Conservation (phyloP, 2,113 vertebrate genomes). For the Vireo altiloquus region DNA sequence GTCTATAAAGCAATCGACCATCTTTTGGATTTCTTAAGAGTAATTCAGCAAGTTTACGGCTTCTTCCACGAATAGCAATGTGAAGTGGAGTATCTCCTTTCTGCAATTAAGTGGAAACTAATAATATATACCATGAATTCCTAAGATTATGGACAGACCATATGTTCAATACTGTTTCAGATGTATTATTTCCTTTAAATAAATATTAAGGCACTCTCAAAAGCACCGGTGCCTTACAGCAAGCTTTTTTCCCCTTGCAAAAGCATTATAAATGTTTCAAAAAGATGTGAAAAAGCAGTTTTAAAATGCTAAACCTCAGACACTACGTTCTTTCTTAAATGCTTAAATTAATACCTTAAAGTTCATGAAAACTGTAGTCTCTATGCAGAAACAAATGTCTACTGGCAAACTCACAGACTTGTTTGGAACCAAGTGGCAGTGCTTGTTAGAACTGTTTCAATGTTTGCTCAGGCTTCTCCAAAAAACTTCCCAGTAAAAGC, state of each 20-base stretch:
- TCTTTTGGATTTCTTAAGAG: conserved; percentile 96
- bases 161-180: background rate
- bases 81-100: conserved; percentile 97
- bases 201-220: background rate
- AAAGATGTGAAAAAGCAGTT: background rate
- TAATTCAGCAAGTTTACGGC: conserved; percentile 93
- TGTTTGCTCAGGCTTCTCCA: background rate
- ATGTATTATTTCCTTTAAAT: background rate
- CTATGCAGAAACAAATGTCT: background rate
- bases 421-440: background rate
- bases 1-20: conserved; percentile 92
- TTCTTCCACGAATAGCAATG: conserved; percentile 94
- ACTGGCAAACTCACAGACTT: background rate
- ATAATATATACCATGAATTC: background rate
- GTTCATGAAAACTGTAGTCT: background rate
- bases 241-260: background rate
- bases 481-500: background rate
- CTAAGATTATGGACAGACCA: background rate
- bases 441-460: background rate
- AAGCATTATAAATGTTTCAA: background rate
- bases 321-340: background rate
- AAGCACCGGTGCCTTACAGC: background rate
- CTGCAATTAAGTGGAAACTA: conserved; percentile 63
- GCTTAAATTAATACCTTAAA: background rate
- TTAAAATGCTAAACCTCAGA: background rate